A percentile compares a stretch with the other conserved stretches of the same genome.
phyloP scores from a whole-genome alignment of 1,140 invertebrate genomes.

The Pseudomyrmex cubaensis region DNA sequence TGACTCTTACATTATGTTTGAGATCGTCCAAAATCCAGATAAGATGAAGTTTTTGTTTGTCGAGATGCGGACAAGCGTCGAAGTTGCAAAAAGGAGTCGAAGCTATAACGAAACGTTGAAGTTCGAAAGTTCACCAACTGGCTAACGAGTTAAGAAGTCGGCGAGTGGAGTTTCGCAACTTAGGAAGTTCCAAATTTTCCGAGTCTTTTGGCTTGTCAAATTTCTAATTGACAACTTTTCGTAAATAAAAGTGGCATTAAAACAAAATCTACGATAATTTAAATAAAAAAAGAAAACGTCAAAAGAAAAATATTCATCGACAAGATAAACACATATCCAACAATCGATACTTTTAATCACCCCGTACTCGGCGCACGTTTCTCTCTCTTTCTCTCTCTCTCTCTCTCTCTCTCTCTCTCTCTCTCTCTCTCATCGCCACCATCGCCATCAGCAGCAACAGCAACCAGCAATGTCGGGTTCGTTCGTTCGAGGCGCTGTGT shows the following conservation, averaged over 20 bases:
- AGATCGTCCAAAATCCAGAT: neutral
- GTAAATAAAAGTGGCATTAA: neutral
- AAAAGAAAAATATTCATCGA: slow-evolving; percentile 10
- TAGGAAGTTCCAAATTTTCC: neutral
- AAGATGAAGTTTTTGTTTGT: neutral
- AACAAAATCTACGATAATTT: neutral
- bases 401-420: slow-evolving; percentile 29
- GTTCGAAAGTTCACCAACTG: neutral
- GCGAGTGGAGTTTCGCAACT: too few relatives aligned
- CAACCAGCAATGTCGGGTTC: slow-evolving; percentile 62
- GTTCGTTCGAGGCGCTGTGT: slow-evolving; percentile 75
- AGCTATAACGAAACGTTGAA: neutral
- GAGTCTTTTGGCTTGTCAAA: too few relatives aligned
- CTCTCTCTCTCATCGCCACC: slow-evolving; percentile 33
- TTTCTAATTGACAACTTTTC: neutral
- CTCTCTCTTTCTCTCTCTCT: slow-evolving; percentile 8
- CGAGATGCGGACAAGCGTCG: too few relatives aligned
- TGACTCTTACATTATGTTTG: neutral
- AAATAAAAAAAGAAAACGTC: neutral
- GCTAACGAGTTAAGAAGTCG: too few relatives aligned
- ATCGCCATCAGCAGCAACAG: slow-evolving; percentile 53
- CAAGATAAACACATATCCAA: neutral
- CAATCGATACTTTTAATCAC: slow-evolving; percentile 62
- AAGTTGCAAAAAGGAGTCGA: neutral
- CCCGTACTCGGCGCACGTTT: slow-evolving; percentile 38